Evolutionary conservation across 2,888 invertebrate species (phyloP).

Genomic region (Leptopilina drosophilae): DNA sequence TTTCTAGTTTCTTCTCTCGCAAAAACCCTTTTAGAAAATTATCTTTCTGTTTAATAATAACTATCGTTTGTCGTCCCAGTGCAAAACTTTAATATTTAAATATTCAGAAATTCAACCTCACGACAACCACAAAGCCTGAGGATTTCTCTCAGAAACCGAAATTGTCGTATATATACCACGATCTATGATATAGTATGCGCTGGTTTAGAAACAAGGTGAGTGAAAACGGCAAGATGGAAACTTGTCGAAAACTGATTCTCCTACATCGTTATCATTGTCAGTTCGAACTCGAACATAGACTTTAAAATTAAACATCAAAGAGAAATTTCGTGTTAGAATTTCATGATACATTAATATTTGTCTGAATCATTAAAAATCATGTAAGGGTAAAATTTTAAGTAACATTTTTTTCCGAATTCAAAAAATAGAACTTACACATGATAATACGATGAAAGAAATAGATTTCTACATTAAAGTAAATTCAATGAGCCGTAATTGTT

Average conservation of each 20-base stretch:
- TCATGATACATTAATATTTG: too few species aligned
- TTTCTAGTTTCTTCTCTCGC: slow-evolving; percentile 8
- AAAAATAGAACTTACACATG: too few species aligned
- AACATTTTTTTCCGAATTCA: too few species aligned
- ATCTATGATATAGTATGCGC: neutral
- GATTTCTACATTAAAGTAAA: slow-evolving; percentile 18
- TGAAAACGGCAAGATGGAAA: neutral
- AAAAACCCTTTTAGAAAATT: slow-evolving; percentile 7
- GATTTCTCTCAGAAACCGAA: slow-evolving; percentile 6
- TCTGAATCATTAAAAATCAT: too few species aligned
- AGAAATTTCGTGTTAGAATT: neutral
- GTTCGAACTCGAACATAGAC: neutral
- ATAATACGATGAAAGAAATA: too few species aligned
- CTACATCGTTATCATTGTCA: neutral
- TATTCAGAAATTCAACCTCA: slow-evolving; percentile 5
- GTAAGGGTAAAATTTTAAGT: too few species aligned
- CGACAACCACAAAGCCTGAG: neutral
- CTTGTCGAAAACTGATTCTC: slow-evolving; percentile 23
- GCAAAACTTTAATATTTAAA: slow-evolving; percentile 9
- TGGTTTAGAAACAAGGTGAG: slow-evolving; percentile 11
- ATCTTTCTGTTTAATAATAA: slow-evolving; percentile 14
- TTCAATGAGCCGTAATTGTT: slow-evolving; percentile 62
- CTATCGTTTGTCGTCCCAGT: neutral
- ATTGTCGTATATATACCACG: neutral
- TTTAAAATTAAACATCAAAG: slow-evolving; percentile 2